Evolutionary conservation across 2,888 invertebrate genomes (phyloP).

Genomic region (Idaea aversata): DNA sequence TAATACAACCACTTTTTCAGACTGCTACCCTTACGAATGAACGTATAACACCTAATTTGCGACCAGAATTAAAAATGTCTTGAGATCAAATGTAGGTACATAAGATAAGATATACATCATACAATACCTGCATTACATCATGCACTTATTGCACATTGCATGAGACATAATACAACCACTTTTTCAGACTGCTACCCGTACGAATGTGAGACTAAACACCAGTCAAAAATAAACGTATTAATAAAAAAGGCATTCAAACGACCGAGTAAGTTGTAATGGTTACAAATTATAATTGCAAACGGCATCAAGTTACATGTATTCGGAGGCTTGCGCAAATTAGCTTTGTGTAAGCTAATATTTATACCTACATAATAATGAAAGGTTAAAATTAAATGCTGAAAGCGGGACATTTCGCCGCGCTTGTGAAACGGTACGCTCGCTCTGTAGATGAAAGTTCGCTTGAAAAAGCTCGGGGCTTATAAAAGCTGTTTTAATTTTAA

Average conservation of each 20-base stretch:
- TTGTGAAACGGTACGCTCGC: background rate
- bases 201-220: background rate
- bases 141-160: too few relatives aligned
- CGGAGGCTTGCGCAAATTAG: background rate
- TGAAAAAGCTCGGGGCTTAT: too few relatives aligned
- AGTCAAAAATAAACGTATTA: background rate
- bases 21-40: background rate
- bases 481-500: too few relatives aligned
- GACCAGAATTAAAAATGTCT: too few relatives aligned
- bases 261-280: constrained; percentile 22
- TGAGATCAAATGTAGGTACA: too few relatives aligned
- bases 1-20: background rate
- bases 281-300: background rate
- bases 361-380: background rate
- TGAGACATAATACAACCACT: too few relatives aligned
- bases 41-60: background rate
- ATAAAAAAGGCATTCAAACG: constrained; percentile 21
- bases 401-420: background rate
- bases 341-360: background rate
- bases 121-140: too few relatives aligned
- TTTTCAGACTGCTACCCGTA: constrained; percentile 1
- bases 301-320: too few relatives aligned
- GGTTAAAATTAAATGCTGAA: background rate
- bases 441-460: too few relatives aligned
- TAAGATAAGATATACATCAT: too few relatives aligned